These are phyloP conservation scores for Struthidea cinerea DNA, from an alignment of 2,113 vertebrate genomes.

Conservation along the genomic window DNA sequence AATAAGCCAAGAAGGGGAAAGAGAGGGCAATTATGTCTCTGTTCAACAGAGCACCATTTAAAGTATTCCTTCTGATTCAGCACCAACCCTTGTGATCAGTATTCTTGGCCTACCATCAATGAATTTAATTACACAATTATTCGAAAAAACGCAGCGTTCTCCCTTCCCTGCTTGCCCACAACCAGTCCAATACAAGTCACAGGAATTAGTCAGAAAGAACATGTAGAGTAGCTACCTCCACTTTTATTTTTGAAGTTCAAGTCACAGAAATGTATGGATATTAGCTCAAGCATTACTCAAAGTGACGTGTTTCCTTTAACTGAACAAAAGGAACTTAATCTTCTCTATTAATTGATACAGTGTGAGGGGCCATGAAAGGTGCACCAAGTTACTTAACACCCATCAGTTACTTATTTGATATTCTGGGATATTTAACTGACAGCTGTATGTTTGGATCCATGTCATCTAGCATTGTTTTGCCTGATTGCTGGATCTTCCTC, in stretches of 20 bases:
- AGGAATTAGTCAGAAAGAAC: constrained; percentile 14
- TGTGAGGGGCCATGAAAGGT: background rate
- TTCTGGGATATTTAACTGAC: background rate
- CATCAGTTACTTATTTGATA: background rate
- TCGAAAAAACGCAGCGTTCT: background rate
- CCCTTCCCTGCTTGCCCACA: constrained; percentile 7
- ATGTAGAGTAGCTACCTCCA: background rate
- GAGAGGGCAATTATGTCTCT: constrained; percentile 35
- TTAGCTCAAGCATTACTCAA: background rate
- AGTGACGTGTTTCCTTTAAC: background rate
- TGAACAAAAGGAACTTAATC: background rate
- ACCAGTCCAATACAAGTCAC: background rate
- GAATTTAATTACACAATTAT: constrained; percentile 43
- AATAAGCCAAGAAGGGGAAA: background rate
- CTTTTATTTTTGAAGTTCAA: constrained; percentile 22
- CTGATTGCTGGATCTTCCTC: background rate
- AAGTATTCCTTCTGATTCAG: constrained; percentile 68
- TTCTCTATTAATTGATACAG: background rate
- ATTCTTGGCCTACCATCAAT: constrained; percentile 43
- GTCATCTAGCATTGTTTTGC: background rate
- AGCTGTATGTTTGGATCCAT: background rate
- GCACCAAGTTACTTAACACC: background rate
- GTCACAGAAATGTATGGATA: background rate
- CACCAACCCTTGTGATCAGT: constrained; percentile 42
- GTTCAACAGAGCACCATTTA: constrained; percentile 60